These are phyloP conservation scores for Dipodomys spectabilis DNA, from an alignment of 2,113 vertebrate genomes.

Conservation along the genomic window DNA sequence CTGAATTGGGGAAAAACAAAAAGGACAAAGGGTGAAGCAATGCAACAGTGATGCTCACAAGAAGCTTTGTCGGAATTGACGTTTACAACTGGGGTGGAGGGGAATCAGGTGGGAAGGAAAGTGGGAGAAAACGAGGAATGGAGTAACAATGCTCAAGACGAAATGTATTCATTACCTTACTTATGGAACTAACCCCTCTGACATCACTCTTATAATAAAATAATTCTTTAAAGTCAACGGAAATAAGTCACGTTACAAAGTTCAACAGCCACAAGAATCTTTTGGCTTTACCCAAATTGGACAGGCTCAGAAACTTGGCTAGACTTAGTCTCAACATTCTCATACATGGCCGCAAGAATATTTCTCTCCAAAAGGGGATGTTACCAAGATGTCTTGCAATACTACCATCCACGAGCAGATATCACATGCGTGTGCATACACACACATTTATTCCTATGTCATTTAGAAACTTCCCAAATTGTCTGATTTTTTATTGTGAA, in stretches of 20 bases:
- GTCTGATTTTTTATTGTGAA: not conserved
- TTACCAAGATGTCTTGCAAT: not conserved
- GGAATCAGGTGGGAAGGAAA: no score
- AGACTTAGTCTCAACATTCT: not conserved
- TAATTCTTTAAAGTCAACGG: not conserved
- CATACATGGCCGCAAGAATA: not conserved
- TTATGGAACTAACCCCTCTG: no score
- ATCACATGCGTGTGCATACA: not conserved
- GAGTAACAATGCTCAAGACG: no score
- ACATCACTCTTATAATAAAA: no score
- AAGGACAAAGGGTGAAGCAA: no score
- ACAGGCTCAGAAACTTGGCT: not conserved
- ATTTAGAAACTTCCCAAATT: slow-evolving; percentile 42
- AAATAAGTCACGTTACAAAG: not conserved
- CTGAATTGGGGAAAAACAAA: no score
- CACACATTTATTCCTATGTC: not conserved
- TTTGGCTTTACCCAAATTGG: not conserved
- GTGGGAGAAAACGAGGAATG: no score
- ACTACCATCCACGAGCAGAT: not conserved
- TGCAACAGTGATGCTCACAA: no score
- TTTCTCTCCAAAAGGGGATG: slow-evolving; percentile 7
- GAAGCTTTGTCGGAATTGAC: no score
- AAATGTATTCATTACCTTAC: no score
- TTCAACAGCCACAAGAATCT: not conserved
- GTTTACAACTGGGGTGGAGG: no score